Evolutionary conservation across 2,113 vertebrate species (phyloP).

Genomic region (Pagrus major): DNA sequence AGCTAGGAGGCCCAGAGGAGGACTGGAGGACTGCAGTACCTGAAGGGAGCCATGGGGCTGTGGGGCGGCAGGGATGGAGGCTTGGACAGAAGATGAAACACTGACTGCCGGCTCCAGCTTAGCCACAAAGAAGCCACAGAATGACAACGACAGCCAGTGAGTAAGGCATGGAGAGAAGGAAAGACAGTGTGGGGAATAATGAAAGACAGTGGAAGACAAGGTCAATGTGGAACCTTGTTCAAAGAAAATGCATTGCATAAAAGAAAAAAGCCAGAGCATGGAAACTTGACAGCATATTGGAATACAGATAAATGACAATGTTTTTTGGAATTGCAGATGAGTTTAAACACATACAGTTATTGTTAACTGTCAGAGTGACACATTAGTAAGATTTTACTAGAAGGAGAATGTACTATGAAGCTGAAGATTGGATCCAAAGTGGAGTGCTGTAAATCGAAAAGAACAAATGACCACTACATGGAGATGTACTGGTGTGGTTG

Average conservation of each 20-base stretch:
- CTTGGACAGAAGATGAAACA: constrained; percentile 72
- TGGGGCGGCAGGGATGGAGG: constrained; percentile 76
- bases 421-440: neutral
- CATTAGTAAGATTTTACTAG: neutral
- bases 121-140: constrained; percentile 68
- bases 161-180: constrained; percentile 24
- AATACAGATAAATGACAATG: neutral
- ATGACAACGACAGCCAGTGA: constrained; percentile 77
- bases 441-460: neutral
- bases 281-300: constrained; percentile 1
- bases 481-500: too few relatives aligned
- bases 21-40: constrained; percentile 86
- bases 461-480: neutral
- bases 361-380: neutral
- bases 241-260: constrained; percentile 10
- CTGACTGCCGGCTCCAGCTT: constrained; percentile 88
- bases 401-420: neutral
- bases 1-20: constrained; percentile 82
- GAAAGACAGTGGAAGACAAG: constrained; percentile 34
- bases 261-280: constrained; percentile 5
- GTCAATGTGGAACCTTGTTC: constrained; percentile 26
- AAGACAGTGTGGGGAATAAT: constrained; percentile 13
- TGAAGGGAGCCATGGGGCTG: constrained; percentile 81
- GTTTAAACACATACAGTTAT: neutral
- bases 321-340: neutral